These are phyloP conservation scores for Saturnia japonica DNA, from an alignment of 2,888 invertebrate genomes.

Conservation along the genomic window DNA sequence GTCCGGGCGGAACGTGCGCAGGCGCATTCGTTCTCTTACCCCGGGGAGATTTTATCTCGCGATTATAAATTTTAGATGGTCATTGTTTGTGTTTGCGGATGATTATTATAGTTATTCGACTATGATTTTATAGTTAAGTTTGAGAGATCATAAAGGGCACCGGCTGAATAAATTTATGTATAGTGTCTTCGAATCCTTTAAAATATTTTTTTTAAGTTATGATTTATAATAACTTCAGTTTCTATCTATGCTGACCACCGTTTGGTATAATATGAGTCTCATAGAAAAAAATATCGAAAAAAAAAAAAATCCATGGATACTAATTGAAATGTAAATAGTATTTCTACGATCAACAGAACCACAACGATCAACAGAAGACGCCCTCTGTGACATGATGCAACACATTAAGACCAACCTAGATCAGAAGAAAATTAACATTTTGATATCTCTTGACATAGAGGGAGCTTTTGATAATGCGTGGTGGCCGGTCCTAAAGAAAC, in stretches of 20 bases:
- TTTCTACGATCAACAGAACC: too few relatives aligned
- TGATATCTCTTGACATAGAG: too few relatives aligned
- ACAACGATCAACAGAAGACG: too few relatives aligned
- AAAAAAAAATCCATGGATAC: too few relatives aligned
- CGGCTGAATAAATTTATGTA: neutral
- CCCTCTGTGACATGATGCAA: too few relatives aligned
- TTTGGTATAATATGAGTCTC: neutral
- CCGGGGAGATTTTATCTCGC: conserved; percentile 26
- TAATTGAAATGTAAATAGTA: too few relatives aligned
- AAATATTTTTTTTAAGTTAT: neutral
- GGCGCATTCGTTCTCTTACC: conserved; percentile 13
- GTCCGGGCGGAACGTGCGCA: neutral
- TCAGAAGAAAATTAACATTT: too few relatives aligned
- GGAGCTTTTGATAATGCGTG: too few relatives aligned
- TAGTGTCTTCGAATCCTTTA: neutral
- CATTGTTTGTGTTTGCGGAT: conserved; percentile 27
- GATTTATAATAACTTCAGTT: neutral
- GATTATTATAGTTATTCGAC: conserved; percentile 18
- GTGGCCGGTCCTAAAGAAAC: too few relatives aligned
- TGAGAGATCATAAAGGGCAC: neutral
- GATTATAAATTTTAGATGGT: conserved; percentile 36
- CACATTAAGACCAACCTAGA: too few relatives aligned
- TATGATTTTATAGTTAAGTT: conserved; percentile 8
- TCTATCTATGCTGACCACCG: too few relatives aligned
- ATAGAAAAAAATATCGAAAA: too few relatives aligned